A percentile compares a stretch with the other conserved stretches of the same genome.
Conservation (phyloP, 2,113 vertebrate genomes). For the Hippocampus comes region DNA sequence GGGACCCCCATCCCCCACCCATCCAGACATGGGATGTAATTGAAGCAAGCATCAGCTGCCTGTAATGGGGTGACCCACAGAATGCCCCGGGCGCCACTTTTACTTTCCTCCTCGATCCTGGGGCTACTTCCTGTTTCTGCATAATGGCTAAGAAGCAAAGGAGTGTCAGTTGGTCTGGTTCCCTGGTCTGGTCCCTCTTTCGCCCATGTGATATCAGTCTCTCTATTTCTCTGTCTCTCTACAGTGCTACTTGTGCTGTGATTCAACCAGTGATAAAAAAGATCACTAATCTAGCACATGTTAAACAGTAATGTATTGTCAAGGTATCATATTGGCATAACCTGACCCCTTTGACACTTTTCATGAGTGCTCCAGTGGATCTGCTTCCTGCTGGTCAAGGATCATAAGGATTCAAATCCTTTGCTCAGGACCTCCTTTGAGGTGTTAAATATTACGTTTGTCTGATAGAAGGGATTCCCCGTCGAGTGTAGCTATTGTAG, state of each 20-base stretch:
- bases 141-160: background rate
- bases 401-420: conserved; percentile 41
- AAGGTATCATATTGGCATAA: background rate
- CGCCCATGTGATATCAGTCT: conserved; percentile 10
- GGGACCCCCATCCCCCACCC: conserved; percentile 28
- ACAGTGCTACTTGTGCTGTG: background rate
- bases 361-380: background rate
- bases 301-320: too few species aligned
- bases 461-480: conserved; percentile 44
- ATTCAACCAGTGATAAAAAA: background rate
- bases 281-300: background rate
- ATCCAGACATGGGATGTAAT: conserved; percentile 33
- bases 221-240: conserved; percentile 2
- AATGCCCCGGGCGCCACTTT: conserved; percentile 43
- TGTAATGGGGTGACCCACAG: conserved; percentile 49
- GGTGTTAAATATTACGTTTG: conserved; percentile 49
- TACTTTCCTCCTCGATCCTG: conserved; percentile 34
- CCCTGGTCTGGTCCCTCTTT: background rate
- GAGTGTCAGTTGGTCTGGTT: background rate
- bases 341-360: background rate
- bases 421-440: conserved; percentile 38
- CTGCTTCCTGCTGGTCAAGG: conserved; percentile 6
- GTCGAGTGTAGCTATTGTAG: conserved; percentile 39
- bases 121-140: conserved; percentile 23
- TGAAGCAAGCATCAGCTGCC: conserved; percentile 48